Evolutionary conservation across 2,888 invertebrate genomes (phyloP).

Genomic region (Macaria notata): DNA sequence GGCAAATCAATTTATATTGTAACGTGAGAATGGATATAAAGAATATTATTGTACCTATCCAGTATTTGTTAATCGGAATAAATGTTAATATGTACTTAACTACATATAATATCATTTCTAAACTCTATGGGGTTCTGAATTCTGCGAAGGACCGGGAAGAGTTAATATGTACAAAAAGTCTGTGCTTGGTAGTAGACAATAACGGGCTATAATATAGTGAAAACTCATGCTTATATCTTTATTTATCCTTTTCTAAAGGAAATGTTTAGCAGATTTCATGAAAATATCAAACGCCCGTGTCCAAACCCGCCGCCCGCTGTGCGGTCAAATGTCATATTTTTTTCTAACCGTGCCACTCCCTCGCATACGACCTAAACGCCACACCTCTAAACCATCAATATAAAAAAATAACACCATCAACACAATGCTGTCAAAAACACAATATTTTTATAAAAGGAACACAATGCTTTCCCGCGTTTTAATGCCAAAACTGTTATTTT

Average conservation of each 20-base stretch:
- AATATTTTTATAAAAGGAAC: constrained; percentile 17
- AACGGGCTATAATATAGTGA: too few species aligned
- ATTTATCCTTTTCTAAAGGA: too few species aligned
- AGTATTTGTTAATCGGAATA: too few species aligned
- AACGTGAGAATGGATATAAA: constrained; percentile 6
- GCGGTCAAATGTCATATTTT: constrained; percentile 41
- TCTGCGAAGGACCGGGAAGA: too few species aligned
- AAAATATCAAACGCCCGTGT: neutral
- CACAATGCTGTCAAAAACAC: constrained; percentile 45
- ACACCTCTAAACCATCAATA: constrained; percentile 62
- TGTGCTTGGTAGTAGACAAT: too few species aligned
- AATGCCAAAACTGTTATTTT: constrained; percentile 14
- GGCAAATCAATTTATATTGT: constrained; percentile 2
- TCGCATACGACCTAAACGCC: constrained; percentile 45
- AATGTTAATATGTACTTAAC: too few species aligned
- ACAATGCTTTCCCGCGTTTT: constrained; percentile 32
- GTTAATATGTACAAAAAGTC: too few species aligned
- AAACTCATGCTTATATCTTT: too few species aligned
- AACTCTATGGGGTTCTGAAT: too few species aligned
- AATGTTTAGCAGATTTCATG: neutral
- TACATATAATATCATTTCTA: too few species aligned
- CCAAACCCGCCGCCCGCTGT: constrained; percentile 5
- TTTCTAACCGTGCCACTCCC: constrained; percentile 43
- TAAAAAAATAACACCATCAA: constrained; percentile 42
- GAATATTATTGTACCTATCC: too few species aligned